phyloP scores from a whole-genome alignment of 1,140 invertebrate species.

The Hydropsyche tenuis region DNA sequence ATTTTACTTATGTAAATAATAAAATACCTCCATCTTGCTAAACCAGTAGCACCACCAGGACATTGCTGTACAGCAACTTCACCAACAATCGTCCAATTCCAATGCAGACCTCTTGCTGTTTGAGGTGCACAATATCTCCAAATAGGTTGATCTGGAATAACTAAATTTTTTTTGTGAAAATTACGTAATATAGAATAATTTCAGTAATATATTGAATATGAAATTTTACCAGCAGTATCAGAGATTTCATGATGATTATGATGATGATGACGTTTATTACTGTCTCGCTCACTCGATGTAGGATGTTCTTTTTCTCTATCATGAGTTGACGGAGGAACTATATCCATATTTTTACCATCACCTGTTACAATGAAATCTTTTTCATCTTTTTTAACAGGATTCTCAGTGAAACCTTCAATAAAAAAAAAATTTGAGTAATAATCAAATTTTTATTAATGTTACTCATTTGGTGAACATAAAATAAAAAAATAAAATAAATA shows the following conservation, averaged over 20 bases:
- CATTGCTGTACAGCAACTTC: constrained; percentile 83
- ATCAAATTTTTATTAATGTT: not conserved
- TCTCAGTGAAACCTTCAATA: constrained; percentile 45
- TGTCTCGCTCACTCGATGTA: constrained; percentile 50
- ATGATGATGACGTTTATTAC: constrained; percentile 44
- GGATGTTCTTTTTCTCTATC: constrained; percentile 52
- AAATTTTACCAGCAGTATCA: constrained; percentile 29
- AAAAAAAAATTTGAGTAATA: not conserved
- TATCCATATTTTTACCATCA: constrained; percentile 41
- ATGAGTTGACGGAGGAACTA: constrained; percentile 49
- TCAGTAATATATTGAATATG: constrained; percentile 2
- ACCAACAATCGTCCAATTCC: constrained; percentile 86
- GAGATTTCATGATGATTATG: constrained; percentile 43
- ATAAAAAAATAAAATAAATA: not conserved
- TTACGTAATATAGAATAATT: constrained; percentile 8
- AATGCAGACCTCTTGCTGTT: constrained; percentile 78
- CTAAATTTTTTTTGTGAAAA: constrained; percentile 7
- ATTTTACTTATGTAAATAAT: not conserved
- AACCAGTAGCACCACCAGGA: constrained; percentile 85
- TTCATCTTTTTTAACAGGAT: constrained; percentile 30
- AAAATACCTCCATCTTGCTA: constrained; percentile 79
- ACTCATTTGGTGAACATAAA: constrained; percentile 5
- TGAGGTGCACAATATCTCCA: constrained; percentile 71
- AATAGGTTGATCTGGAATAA: constrained; percentile 32
- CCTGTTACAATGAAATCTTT: not conserved